A percentile compares a stretch with the other conserved stretches of the same genome.
phyloP scores from a whole-genome alignment of 2,888 invertebrate species.

The Platypus cylindrus region DNA sequence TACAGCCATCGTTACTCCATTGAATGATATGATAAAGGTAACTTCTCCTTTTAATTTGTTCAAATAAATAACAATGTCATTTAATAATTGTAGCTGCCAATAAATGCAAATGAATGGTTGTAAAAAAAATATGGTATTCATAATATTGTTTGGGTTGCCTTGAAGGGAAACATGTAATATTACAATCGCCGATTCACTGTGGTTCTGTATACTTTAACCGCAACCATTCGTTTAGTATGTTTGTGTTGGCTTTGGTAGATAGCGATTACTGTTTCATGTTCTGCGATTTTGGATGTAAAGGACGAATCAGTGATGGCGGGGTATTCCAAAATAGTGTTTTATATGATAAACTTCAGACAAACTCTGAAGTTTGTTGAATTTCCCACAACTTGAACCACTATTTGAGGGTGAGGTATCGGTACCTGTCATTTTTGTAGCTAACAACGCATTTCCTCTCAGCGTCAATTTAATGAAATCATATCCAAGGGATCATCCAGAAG shows the following conservation, averaged over 20 bases:
- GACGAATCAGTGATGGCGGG: conserved; percentile 25
- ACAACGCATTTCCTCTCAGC: conserved; percentile 12
- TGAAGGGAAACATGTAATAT: conserved; percentile 26
- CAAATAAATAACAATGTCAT: conserved; percentile 2
- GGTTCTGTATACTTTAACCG: conserved; percentile 23
- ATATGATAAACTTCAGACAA: conserved; percentile 13
- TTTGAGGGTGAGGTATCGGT: conserved; percentile 2
- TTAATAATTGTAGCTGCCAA: conserved; percentile 8
- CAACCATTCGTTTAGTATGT: conserved; percentile 14
- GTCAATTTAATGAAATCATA: conserved; percentile 18
- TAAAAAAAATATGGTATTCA: conserved; percentile 5
- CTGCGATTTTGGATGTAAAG: conserved; percentile 26
- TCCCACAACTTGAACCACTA: conserved; percentile 7
- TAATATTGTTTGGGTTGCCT: conserved; percentile 23
- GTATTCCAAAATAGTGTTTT: conserved; percentile 17
- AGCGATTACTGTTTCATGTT: conserved; percentile 27
- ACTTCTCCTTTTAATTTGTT: too few species aligned
- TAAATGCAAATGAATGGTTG: conserved; percentile 8
- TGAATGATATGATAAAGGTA: not conserved
- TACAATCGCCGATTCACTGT: conserved; percentile 21
- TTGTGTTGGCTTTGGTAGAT: conserved; percentile 29
- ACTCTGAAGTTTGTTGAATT: conserved; percentile 8
- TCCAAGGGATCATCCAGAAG: conserved; percentile 9
- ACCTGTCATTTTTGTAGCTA: conserved; percentile 7
- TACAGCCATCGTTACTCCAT: not conserved